A percentile compares a stretch with the other conserved stretches of the same genome.
These are phyloP conservation scores for Chlamydotis undulata DNA, from an alignment of 2,113 vertebrate genomes.

Conservation along the genomic window DNA sequence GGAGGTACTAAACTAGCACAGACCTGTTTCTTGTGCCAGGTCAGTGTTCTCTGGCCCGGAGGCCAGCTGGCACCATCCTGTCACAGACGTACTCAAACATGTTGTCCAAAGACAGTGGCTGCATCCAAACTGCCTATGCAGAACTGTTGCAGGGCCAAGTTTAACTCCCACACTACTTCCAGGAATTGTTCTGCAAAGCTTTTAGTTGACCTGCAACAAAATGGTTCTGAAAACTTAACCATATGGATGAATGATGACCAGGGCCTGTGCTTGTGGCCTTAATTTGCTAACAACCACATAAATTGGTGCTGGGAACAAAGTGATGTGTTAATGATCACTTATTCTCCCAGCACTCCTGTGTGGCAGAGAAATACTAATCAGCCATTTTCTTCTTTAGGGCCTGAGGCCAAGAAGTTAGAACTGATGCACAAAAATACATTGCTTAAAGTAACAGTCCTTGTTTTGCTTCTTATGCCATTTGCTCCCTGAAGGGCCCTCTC, in stretches of 20 bases:
- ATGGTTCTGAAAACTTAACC: not conserved
- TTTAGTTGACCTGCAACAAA: not conserved
- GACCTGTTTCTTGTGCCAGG: not conserved
- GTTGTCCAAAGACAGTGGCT: not conserved
- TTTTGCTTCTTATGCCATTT: not conserved
- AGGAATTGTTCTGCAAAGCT: slow-evolving; percentile 8
- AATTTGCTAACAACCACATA: accelerated
- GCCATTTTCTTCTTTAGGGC: not conserved
- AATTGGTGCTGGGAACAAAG: not conserved
- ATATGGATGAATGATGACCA: not conserved
- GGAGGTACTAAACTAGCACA: not conserved
- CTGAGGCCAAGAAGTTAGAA: not conserved
- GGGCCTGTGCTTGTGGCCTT: not conserved
- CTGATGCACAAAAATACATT: not conserved
- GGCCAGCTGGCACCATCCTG: not conserved
- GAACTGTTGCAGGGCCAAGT: not conserved
- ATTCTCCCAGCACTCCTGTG: not conserved
- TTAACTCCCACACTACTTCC: not conserved
- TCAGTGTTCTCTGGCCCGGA: not conserved
- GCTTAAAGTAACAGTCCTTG: not conserved
- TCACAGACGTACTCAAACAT: not conserved
- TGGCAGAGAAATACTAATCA: not conserved
- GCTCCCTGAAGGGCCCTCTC: not conserved
- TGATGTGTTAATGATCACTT: not conserved
- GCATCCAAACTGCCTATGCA: not conserved